Conservation (phyloP, 2,888 invertebrate species). For the Ditula angustiorana region DNA sequence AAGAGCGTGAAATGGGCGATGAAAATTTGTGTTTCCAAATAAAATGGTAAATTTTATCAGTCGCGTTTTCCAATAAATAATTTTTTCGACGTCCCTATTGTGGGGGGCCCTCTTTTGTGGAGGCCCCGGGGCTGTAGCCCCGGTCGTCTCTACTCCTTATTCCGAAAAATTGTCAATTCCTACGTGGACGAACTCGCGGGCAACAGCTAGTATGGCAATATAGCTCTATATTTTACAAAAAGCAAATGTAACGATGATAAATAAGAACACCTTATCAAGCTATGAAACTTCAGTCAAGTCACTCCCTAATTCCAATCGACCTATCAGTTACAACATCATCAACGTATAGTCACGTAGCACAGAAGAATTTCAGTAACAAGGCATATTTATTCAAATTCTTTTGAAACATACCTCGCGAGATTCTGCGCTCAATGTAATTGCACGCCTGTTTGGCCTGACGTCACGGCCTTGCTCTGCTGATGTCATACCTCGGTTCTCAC, state of each 20-base stretch:
- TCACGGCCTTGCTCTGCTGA: constrained; percentile 61
- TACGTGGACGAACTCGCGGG: too few relatives aligned
- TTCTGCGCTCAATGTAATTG: constrained; percentile 29
- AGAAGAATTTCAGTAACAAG: not conserved
- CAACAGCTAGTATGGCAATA: too few relatives aligned
- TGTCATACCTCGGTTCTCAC: constrained; percentile 54
- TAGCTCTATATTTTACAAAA: too few relatives aligned
- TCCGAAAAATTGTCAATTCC: too few relatives aligned
- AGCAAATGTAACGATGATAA: not conserved
- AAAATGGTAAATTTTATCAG: too few relatives aligned
- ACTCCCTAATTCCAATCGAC: constrained; percentile 9
- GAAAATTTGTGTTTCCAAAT: too few relatives aligned
- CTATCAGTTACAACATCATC: not conserved
- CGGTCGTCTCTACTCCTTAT: too few relatives aligned
- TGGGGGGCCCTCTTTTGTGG: too few relatives aligned
- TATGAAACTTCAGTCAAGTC: constrained; percentile 2
- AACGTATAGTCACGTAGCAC: not conserved
- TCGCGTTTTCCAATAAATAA: too few relatives aligned
- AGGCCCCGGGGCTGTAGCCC: too few relatives aligned
- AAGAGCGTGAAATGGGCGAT: too few relatives aligned
- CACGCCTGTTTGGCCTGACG: constrained; percentile 36
- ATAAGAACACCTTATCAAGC: not conserved
- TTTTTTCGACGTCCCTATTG: too few relatives aligned
- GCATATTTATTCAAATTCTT: constrained; percentile 7
- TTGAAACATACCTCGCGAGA: constrained; percentile 3